Conservation (phyloP, 2,113 vertebrate genomes). For the Ciconia stormi region DNA sequence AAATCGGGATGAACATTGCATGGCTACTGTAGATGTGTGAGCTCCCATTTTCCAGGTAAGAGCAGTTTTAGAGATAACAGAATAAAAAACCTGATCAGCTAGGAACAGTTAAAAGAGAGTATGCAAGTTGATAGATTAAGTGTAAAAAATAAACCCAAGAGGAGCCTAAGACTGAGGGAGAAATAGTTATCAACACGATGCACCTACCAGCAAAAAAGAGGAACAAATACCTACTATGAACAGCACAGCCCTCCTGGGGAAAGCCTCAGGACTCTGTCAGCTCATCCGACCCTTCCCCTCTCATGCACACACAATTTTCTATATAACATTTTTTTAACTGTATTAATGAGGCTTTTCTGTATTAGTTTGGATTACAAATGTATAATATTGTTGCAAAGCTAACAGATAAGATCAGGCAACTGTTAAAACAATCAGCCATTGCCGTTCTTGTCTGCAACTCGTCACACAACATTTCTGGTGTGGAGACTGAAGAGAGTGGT, state of each 20-base stretch:
- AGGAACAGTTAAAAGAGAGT: neutral
- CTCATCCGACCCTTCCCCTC: neutral
- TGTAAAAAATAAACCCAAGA: neutral
- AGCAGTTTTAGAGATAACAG: neutral
- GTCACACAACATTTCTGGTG: neutral
- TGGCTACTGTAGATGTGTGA: accelerated
- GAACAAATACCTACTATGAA: neutral
- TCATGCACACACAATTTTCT: neutral
- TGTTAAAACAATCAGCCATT: neutral
- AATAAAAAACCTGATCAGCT: neutral
- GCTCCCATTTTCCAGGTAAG: neutral
- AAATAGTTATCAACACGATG: neutral
- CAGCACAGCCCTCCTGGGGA: neutral
- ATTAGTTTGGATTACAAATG: neutral
- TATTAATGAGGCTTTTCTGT: neutral
- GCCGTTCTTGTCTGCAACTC: neutral
- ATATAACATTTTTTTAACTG: neutral
- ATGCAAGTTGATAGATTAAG: neutral
- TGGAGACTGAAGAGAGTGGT: neutral
- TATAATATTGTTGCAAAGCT: neutral
- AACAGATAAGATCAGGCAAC: neutral
- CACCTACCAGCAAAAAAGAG: neutral
- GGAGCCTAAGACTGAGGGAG: neutral
- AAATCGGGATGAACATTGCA: neutral
- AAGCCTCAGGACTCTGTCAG: neutral